Conservation (phyloP, 1,140 invertebrate genomes). For the Luehdorfia chinensis region DNA sequence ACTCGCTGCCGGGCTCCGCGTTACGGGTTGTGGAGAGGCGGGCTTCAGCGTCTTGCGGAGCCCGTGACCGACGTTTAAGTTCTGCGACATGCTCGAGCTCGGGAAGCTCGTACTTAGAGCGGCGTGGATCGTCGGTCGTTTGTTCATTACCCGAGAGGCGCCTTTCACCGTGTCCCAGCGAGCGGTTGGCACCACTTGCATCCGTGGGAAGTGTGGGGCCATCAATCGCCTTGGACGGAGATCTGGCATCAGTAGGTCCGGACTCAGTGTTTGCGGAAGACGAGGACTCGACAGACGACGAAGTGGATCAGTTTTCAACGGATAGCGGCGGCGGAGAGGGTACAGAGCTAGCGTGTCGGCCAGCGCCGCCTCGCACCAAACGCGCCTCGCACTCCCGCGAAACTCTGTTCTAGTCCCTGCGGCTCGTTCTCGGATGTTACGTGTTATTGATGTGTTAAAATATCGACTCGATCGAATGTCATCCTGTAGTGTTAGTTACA, state of each 20-base stretch:
- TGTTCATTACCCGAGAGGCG: constrained; percentile 81
- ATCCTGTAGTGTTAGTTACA: constrained; percentile 21
- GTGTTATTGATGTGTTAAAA: constrained; percentile 58
- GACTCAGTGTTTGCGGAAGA: constrained; percentile 86
- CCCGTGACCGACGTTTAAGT: constrained; percentile 82
- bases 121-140: constrained; percentile 85
- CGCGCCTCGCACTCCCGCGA: constrained; percentile 60
- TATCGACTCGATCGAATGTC: constrained; percentile 47
- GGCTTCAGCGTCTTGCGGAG: constrained; percentile 58
- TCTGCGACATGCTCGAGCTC: constrained; percentile 89
- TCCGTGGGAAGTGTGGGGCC: constrained; percentile 86
- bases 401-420: constrained; percentile 66
- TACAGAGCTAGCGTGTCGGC: constrained; percentile 55
- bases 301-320: constrained; percentile 88
- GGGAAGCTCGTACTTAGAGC: constrained; percentile 87
- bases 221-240: constrained; percentile 82
- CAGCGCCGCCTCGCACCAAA: constrained; percentile 38
- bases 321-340: constrained; percentile 82
- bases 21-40: constrained; percentile 76
- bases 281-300: constrained; percentile 87
- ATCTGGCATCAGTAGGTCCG: constrained; percentile 82
- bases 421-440: constrained; percentile 39
- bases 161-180: constrained; percentile 88
- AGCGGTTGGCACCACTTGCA: constrained; percentile 84
- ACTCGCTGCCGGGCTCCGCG: constrained; percentile 76